A percentile compares a stretch with the other conserved stretches of the same genome.
These are phyloP conservation scores for Thymallus thymallus DNA, from an alignment of 2,113 vertebrate genomes.

Conservation along the genomic window DNA sequence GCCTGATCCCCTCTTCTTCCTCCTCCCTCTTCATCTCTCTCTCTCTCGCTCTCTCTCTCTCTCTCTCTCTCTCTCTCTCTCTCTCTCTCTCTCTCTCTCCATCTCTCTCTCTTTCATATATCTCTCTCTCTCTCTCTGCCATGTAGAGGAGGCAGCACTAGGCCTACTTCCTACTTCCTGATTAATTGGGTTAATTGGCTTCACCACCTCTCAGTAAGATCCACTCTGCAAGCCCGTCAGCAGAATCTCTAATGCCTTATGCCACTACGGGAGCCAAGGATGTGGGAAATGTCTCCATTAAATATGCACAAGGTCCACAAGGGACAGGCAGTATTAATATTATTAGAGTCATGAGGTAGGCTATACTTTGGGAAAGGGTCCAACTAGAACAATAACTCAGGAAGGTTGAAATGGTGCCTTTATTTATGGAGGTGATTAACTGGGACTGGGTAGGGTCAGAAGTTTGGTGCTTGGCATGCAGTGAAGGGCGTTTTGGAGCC, in stretches of 20 bases:
- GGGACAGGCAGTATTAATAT: background rate
- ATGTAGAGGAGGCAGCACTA: background rate
- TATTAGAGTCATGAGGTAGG: background rate
- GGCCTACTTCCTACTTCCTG: background rate
- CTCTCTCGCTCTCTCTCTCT: background rate
- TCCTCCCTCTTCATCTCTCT: background rate
- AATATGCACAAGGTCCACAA: slow-evolving; percentile 3
- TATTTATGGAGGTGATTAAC: background rate
- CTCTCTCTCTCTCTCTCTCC: background rate
- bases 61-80: background rate
- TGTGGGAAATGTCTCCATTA: background rate
- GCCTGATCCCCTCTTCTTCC: background rate
- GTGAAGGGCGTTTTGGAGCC: background rate
- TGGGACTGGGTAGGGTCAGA: background rate
- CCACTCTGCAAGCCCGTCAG: background rate
- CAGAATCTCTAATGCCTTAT: slow-evolving; percentile 1
- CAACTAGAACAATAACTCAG: slow-evolving; percentile 1
- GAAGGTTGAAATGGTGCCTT: slow-evolving; percentile 23
- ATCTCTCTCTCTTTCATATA: background rate
- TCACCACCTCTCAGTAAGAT: background rate
- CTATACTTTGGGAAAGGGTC: slow-evolving; percentile 9
- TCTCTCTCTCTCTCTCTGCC: background rate
- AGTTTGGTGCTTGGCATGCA: background rate
- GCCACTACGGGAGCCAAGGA: background rate
- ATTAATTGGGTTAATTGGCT: too few relatives aligned